These are phyloP conservation scores for Drosophila parthenogenetica DNA, from an alignment of 2,888 invertebrate species.

Conservation along the genomic window DNA sequence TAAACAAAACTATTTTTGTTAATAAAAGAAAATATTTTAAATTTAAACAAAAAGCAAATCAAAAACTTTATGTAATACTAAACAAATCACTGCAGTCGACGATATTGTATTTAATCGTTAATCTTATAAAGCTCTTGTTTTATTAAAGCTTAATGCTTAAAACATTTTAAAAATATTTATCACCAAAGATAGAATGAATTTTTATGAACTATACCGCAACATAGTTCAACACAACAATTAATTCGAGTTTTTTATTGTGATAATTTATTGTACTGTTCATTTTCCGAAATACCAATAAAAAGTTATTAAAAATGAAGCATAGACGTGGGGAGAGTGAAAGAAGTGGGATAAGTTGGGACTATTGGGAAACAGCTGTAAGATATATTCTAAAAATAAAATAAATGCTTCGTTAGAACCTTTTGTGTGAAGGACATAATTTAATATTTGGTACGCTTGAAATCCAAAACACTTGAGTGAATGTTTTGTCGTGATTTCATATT, in stretches of 20 bases:
- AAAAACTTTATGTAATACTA: background rate
- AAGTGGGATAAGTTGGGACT: background rate
- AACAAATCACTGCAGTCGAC: too few species aligned
- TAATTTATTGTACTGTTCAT: slow-evolving; percentile 49
- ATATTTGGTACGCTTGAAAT: slow-evolving; percentile 59
- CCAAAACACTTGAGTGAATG: slow-evolving; percentile 68
- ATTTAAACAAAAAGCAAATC: too few species aligned
- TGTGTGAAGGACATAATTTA: slow-evolving; percentile 72
- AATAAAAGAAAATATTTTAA: too few species aligned
- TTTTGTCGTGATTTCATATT: slow-evolving; percentile 74
- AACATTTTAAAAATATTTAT: too few species aligned
- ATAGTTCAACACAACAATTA: slow-evolving; percentile 30
- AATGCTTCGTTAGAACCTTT: slow-evolving; percentile 78
- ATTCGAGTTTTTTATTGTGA: slow-evolving; percentile 45
- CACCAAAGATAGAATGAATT: too few species aligned
- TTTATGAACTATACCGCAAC: too few species aligned
- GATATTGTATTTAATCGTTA: too few species aligned
- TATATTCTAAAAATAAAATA: slow-evolving; percentile 53
- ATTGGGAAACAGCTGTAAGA: background rate
- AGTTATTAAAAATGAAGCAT: background rate
- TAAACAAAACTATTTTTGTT: background rate
- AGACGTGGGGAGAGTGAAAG: background rate
- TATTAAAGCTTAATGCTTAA: too few species aligned
- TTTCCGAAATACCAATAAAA: slow-evolving; percentile 28
- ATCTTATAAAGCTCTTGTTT: too few species aligned